A percentile compares a stretch with the other conserved stretches of the same genome.
Conservation (phyloP, 2,888 invertebrate genomes). For the Nemotelus pantherinus region DNA sequence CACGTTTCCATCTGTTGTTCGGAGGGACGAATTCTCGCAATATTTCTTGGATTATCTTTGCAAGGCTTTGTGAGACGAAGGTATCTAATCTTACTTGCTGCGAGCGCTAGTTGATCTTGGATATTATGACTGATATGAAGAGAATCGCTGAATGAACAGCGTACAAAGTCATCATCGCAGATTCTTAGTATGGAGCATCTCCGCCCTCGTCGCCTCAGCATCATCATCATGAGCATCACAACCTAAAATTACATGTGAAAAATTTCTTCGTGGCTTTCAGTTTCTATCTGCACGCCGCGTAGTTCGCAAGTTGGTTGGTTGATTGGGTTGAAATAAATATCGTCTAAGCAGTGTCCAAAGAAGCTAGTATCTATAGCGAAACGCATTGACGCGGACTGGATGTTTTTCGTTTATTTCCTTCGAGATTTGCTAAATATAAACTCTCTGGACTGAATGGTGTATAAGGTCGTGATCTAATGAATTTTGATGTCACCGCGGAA, state of each 20-base stretch:
- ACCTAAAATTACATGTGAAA: neutral
- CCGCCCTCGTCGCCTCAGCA: too few species aligned
- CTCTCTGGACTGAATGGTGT: neutral
- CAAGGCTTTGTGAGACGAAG: too few species aligned
- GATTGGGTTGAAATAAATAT: neutral
- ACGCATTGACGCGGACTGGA: too few species aligned
- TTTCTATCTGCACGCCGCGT: constrained; percentile 4
- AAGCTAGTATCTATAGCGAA: too few species aligned
- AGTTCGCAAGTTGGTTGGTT: neutral
- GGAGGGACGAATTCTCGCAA: too few species aligned
- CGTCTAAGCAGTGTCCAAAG: too few species aligned
- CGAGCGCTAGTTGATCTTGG: too few species aligned
- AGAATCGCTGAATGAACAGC: neutral
- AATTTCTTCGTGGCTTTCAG: constrained; percentile 18
- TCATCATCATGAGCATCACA: neutral
- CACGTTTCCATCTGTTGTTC: too few species aligned
- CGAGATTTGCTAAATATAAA: too few species aligned
- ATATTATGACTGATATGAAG: neutral
- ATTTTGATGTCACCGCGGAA: neutral
- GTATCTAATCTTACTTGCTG: too few species aligned
- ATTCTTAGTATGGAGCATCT: neutral
- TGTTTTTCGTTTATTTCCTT: too few species aligned
- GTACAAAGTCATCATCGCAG: neutral
- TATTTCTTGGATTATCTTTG: too few species aligned
- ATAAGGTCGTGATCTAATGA: neutral